Evolutionary conservation across 1,140 invertebrate species (phyloP), one percentile per base, ranked within the genome.

Genomic region (Leptinotarsa undecemlineata): DNA sequence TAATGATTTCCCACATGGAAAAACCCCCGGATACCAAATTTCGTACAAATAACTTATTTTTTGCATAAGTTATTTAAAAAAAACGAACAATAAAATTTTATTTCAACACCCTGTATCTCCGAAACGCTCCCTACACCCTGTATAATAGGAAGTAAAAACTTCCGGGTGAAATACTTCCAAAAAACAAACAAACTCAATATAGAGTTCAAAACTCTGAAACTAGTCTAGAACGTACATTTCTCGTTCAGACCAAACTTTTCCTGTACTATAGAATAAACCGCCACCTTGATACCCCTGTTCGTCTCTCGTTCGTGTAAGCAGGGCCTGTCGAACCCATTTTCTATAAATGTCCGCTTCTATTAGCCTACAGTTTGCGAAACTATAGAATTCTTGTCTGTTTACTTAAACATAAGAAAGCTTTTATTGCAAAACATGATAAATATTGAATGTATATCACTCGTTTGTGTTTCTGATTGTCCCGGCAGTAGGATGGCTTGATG

Each of bases 291-390:
- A 6, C 14, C 51, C 15, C n/a, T 57, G 17, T 57, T 57, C 51
- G n/a, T 20, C 63, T 20, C 20, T 15, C 26, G 20, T 17, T 64
- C 63, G 11, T 64, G 51, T 57, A 8, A 64, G 33, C 33, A 42
- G 15, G 63, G 17, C 63, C 63, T 64, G 63, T 64, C 63, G 51
- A 48, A 68, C n/a, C 60, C 74, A 75, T 75, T 80, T 80, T 80
- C 76, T 82, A 78, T 82, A 81, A 82, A 80, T 82, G 81, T 82
- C 77, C 76, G 81, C 81, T 82, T 82, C 76, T 80, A 78, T 81
- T 82, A 82, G 81, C 79, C 80, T 77, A 77, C 81, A 82, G 77
- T 81, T 78, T 76, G 81, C 81, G 78, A 76, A 80, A 76, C 78
- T 76, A 81, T 82, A 81, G 77, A 74, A 81, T 80, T 79, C 77